Evolutionary conservation across 2,797 vertebrate genomes (phyloP), one percentile per base, ranked within the genome.

Genomic region (Rousettus madagascariensis): DNA sequence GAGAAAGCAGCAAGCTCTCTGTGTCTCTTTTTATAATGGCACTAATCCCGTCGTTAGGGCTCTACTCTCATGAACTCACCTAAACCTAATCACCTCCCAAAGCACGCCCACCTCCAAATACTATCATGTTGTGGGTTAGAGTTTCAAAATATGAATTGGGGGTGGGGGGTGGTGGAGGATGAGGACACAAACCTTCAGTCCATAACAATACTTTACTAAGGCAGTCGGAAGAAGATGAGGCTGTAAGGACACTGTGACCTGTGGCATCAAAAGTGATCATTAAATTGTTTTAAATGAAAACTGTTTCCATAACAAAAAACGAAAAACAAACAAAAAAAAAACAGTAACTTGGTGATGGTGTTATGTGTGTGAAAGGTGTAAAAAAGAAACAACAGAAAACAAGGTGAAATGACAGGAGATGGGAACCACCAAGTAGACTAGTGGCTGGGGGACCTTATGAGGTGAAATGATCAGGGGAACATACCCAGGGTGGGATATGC

Each of bases 351-450:
- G 53, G 41, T 65, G 53, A 22, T 33, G 36, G 20, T 49, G 13
- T 7, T 28, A 11, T 74, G 3, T 24, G 49, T 59, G 38, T 59
- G 71, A 51, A 30, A 33, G 7, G 24, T 33, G 8, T 24, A 61
- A 78, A 22, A 95, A 90, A 86, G 59, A 88, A 77, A 86, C 30
- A 74, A 26, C 6, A 74, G 43, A 82, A 89, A 59, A 84, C 49
- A 49, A 46, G 19, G 0, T 55, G 30, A 55, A n/a, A 87, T 20
- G 46, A n/a, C n/a, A 59, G 46, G 33, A 59, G 33, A 71, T 3
- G 16, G 55, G 4, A 33, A 9, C 22, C 51, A 33, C 28, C 8
- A n/a, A 2, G 11, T 3, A 71, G 80, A 75, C 22, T 79, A 41
- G 30, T 61, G 33, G 12, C 6, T 2, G 36, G n/a, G 4, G 16